Evolutionary conservation across 2,797 vertebrate species (phyloP).

Genomic region (Eulemur rubriventer): DNA sequence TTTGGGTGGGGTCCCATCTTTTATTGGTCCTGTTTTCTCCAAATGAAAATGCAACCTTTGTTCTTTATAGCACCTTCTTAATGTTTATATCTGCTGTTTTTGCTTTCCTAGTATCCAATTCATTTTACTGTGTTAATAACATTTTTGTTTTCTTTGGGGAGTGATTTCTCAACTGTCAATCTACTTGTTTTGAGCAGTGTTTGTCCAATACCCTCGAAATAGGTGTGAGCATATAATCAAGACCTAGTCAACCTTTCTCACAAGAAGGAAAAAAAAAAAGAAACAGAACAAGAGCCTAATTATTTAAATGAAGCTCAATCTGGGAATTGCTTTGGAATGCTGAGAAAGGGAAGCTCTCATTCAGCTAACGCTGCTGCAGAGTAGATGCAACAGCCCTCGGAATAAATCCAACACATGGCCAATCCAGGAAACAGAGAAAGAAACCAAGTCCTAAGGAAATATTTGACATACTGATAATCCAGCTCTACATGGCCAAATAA

Average conservation of each 20-base stretch:
- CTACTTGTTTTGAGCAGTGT: background rate
- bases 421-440: background rate
- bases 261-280: background rate
- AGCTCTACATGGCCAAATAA: background rate
- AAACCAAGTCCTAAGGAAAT: background rate
- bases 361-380: background rate
- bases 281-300: background rate
- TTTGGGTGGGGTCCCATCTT: background rate
- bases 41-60: background rate
- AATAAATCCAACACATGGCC: background rate
- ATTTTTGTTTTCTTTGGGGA: background rate
- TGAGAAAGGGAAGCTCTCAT: background rate
- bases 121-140: background rate
- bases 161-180: background rate
- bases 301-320: background rate
- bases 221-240: background rate
- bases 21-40: background rate
- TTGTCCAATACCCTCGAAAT: background rate
- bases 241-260: background rate
- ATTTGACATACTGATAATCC: background rate
- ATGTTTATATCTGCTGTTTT: background rate
- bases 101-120: background rate
- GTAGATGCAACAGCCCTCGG: background rate
- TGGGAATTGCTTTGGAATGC: background rate
- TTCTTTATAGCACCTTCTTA: background rate